These are phyloP conservation scores for Rhinichthys klamathensis DNA, from an alignment of 2,113 vertebrate species.

Conservation along the genomic window DNA sequence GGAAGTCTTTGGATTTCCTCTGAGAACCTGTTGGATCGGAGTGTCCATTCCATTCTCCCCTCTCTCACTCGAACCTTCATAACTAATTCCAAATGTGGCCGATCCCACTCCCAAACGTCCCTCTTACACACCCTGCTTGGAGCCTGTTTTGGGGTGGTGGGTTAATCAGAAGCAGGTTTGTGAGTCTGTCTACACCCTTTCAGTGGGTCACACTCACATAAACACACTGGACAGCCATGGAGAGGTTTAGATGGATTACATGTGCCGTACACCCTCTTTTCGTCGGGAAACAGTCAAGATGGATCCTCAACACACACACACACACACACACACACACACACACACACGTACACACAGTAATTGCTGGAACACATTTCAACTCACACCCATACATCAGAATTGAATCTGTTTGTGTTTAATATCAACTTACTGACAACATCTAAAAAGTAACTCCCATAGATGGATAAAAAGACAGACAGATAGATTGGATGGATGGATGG, in stretches of 20 bases:
- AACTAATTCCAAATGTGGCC: constrained; percentile 54
- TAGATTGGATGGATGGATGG: not conserved
- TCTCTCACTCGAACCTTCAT: not conserved
- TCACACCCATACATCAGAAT: not conserved
- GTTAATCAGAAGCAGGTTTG: constrained; percentile 53
- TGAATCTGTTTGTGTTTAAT: not conserved
- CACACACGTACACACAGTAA: not conserved
- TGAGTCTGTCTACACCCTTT: constrained; percentile 48
- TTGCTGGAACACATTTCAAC: constrained; percentile 15
- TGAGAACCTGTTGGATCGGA: constrained; percentile 40
- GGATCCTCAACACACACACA: constrained; percentile 31
- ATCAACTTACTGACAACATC: not conserved
- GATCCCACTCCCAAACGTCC: constrained; percentile 46
- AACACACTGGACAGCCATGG: constrained; percentile 26
- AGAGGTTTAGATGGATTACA: constrained; percentile 36
- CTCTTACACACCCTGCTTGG: constrained; percentile 33
- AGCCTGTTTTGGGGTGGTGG: constrained; percentile 21
- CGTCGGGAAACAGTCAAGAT: constrained; percentile 14
- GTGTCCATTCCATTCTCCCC: constrained; percentile 34
- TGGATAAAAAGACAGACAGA: not conserved
- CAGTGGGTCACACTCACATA: constrained; percentile 45
- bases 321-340: not conserved
- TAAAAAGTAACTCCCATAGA: not conserved
- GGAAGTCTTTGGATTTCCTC: constrained; percentile 50
- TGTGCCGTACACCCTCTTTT: constrained; percentile 1